These are phyloP conservation scores for Nothura maculosa DNA, from an alignment of 2,797 vertebrate genomes.

Conservation along the genomic window DNA sequence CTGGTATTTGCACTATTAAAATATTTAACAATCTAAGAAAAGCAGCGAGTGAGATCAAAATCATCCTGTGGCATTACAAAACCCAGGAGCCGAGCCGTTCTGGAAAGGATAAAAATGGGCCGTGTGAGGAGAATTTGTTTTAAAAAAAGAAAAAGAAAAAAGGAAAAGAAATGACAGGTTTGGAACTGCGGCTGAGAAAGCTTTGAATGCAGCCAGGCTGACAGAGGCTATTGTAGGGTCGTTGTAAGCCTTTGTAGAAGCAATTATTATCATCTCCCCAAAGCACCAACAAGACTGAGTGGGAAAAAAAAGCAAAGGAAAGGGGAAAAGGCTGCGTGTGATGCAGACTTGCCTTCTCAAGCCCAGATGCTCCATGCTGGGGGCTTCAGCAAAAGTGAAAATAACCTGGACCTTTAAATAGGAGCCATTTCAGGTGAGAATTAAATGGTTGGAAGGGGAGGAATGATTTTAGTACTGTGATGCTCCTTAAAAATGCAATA, in stretches of 20 bases:
- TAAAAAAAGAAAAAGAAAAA: not conserved
- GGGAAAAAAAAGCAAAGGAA: not conserved
- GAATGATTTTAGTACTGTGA: not conserved
- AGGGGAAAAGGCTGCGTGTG: not conserved
- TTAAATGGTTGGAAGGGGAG: constrained; percentile 31
- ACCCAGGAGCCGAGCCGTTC: not conserved
- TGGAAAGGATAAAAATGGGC: not conserved
- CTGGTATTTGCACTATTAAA: constrained; percentile 23
- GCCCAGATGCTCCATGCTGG: not conserved
- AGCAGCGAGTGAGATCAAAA: not conserved
- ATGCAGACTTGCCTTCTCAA: not conserved
- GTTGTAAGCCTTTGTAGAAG: constrained; percentile 26
- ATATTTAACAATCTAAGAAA: not conserved
- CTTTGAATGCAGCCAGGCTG: constrained; percentile 34
- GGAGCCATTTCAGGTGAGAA: constrained; percentile 44
- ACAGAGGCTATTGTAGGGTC: not conserved
- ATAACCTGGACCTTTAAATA: constrained; percentile 42
- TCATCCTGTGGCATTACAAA: not conserved
- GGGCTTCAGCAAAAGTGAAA: constrained; percentile 45
- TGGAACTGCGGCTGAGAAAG: not conserved
- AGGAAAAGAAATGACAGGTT: not conserved
- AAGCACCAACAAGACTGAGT: not conserved
- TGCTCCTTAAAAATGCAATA: not conserved
- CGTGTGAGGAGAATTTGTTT: not conserved
- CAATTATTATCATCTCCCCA: constrained; percentile 22